Percentiles rank a stretch among this genome's conserved stretches.
phyloP scores from a whole-genome alignment of 2,888 invertebrate genomes.

The Meteorus cinctellus region DNA sequence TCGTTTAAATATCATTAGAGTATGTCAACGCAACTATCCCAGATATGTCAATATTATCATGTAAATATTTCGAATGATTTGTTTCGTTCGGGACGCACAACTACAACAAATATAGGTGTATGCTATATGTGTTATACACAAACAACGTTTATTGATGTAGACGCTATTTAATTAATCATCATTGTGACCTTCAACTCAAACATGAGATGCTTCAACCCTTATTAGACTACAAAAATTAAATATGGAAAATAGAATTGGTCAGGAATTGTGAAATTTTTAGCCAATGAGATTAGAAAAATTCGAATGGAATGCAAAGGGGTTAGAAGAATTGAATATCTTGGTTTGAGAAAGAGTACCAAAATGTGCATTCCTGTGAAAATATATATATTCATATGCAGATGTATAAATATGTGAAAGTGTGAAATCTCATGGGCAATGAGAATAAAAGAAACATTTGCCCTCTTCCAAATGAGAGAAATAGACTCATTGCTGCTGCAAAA shows the following conservation, averaged over 20 bases:
- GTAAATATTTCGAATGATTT: background rate
- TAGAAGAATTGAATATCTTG: constrained; percentile 54
- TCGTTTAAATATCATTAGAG: constrained; percentile 31
- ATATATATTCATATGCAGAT: constrained; percentile 8
- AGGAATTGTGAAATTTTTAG: constrained; percentile 32
- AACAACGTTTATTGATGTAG: too few relatives aligned
- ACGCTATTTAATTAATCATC: too few relatives aligned
- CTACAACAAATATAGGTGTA: background rate
- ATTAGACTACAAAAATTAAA: background rate
- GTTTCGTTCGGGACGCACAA: background rate
- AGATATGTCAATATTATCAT: constrained; percentile 12
- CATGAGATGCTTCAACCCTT: too few relatives aligned
- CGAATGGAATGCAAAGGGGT: constrained; percentile 57
- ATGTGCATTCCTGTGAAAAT: background rate
- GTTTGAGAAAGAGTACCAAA: constrained; percentile 14
- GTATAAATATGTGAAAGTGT: constrained; percentile 18
- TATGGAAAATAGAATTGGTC: background rate
- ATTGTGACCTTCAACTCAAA: too few relatives aligned
- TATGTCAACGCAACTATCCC: constrained; percentile 10
- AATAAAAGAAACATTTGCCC: background rate
- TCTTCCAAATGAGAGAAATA: background rate
- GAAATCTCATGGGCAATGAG: background rate
- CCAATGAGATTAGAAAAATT: constrained; percentile 53
- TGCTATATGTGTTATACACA: too few relatives aligned
- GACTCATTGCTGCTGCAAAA: background rate